Conservation (phyloP, 1,140 invertebrate species). For the Potamilus streckersoni region DNA sequence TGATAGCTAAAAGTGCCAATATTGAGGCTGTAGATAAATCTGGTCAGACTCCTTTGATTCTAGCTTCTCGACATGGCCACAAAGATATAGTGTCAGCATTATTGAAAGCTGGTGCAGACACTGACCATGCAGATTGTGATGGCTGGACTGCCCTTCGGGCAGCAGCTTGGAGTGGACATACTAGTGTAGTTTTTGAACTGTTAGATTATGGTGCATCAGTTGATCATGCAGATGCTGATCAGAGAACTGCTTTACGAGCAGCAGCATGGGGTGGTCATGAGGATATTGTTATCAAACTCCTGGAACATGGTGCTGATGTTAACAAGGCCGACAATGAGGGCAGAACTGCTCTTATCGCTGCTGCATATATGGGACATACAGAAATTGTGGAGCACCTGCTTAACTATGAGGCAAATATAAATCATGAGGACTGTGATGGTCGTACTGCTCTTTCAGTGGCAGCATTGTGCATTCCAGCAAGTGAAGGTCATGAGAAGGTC, state of each 20-base stretch:
- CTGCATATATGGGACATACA: constrained; percentile 72
- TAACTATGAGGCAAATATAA: constrained; percentile 60
- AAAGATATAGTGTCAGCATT: constrained; percentile 66
- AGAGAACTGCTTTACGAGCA: constrained; percentile 87
- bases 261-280: constrained; percentile 92
- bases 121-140: constrained; percentile 67
- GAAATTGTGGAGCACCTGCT: constrained; percentile 69
- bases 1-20: constrained; percentile 81
- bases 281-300: constrained; percentile 87
- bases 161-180: constrained; percentile 93
- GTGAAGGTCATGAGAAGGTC: constrained; percentile 76
- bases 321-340: constrained; percentile 85
- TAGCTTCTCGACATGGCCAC: constrained; percentile 76
- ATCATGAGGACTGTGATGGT: constrained; percentile 65
- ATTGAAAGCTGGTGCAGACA: constrained; percentile 57
- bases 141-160: constrained; percentile 71
- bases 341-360: constrained; percentile 74
- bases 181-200: constrained; percentile 76
- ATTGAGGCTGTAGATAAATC: constrained; percentile 88
- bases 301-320: constrained; percentile 87
- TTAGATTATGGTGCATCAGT: constrained; percentile 83
- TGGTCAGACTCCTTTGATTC: constrained; percentile 81
- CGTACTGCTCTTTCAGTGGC: constrained; percentile 78
- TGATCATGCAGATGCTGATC: constrained; percentile 86
- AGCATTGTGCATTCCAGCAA: constrained; percentile 71